phyloP scores from a whole-genome alignment of 2,888 invertebrate species.

The Panopea generosa region DNA sequence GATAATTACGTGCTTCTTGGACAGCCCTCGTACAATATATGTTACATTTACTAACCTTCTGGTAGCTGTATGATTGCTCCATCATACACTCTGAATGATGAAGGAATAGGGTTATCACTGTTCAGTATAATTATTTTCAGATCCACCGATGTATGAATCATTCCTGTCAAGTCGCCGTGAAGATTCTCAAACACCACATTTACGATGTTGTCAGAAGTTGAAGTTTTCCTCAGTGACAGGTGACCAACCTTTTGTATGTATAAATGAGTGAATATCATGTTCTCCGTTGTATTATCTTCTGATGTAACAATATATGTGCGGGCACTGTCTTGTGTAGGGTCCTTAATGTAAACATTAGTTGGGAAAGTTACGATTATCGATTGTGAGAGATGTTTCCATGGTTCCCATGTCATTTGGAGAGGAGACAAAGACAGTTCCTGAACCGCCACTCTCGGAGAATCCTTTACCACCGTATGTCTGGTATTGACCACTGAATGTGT shows the following conservation, averaged over 20 bases:
- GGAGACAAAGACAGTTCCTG: constrained; percentile 70
- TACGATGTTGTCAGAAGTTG: constrained; percentile 14
- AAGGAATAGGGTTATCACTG: constrained; percentile 72
- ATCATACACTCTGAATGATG: constrained; percentile 71
- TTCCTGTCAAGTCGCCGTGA: constrained; percentile 72
- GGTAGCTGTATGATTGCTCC: constrained; percentile 63
- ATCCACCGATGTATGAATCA: constrained; percentile 69
- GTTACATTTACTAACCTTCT: constrained; percentile 49
- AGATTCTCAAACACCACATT: constrained; percentile 63
- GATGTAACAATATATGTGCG: constrained; percentile 65
- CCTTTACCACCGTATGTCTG: constrained; percentile 70
- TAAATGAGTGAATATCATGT: constrained; percentile 63
- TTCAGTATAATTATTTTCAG: constrained; percentile 60
- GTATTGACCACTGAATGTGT: constrained; percentile 66
- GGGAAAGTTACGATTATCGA: constrained; percentile 75
- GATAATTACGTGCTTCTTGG: too few relatives aligned
- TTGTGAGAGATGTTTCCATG: constrained; percentile 51
- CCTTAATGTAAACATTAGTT: constrained; percentile 52
- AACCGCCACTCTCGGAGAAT: constrained; percentile 68
- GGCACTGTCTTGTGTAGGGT: constrained; percentile 63
- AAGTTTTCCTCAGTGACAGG: constrained; percentile 61
- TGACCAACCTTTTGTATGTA: constrained; percentile 69
- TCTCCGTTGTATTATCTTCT: constrained; percentile 32
- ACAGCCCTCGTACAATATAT: too few relatives aligned
- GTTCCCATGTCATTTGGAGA: constrained; percentile 34